These are phyloP conservation scores for Netta rufina DNA, from an alignment of 2,797 vertebrate genomes.

Conservation along the genomic window DNA sequence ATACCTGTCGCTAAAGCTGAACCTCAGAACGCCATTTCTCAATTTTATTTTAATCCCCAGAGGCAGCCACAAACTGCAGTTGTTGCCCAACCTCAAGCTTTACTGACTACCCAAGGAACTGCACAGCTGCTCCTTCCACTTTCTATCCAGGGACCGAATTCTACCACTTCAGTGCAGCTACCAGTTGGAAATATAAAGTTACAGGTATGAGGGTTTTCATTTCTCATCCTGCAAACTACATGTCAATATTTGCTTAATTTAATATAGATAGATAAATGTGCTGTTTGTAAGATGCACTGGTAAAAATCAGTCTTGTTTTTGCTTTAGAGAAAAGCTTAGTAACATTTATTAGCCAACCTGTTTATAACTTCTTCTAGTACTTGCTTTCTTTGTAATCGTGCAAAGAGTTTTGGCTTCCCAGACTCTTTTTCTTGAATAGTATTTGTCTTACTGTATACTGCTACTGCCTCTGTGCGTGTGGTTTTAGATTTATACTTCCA, in stretches of 20 bases:
- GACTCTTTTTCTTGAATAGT: neutral
- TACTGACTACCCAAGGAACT: slow-evolving; percentile 83
- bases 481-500: neutral
- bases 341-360: neutral
- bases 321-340: neutral
- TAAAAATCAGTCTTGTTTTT: neutral
- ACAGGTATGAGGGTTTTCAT: slow-evolving; percentile 80
- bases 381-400: neutral
- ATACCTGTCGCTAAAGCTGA: slow-evolving; percentile 76
- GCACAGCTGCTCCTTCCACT: slow-evolving; percentile 86
- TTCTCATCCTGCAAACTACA: neutral
- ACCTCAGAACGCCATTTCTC: slow-evolving; percentile 73
- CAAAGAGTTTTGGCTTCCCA: neutral
- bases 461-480: neutral
- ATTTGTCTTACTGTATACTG: neutral
- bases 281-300: neutral
- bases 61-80: slow-evolving; percentile 82
- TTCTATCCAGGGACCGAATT: slow-evolving; percentile 83
- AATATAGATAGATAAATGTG: neutral
- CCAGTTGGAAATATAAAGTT: slow-evolving; percentile 82
- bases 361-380: neutral
- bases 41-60: slow-evolving; percentile 80
- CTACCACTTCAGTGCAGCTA: slow-evolving; percentile 80
- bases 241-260: neutral
- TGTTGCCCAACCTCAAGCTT: slow-evolving; percentile 79